Evolutionary conservation across 2,113 vertebrate genomes (phyloP).

Genomic region (Tonatia bakeri): DNA sequence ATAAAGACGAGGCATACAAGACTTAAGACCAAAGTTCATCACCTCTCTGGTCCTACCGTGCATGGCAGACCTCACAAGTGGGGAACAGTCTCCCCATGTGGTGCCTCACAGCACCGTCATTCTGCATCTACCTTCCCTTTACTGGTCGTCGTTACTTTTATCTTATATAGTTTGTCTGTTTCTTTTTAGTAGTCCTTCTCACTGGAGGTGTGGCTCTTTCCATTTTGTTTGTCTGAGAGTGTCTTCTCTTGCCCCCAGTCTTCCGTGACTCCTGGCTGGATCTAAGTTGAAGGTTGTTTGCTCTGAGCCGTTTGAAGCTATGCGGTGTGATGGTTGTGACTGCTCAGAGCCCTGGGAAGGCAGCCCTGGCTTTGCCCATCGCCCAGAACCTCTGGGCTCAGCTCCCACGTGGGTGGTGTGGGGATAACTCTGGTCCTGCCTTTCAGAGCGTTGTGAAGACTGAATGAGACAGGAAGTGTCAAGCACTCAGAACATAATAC

Average conservation of each 20-base stretch:
- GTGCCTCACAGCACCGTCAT: accelerated
- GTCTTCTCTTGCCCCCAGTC: neutral
- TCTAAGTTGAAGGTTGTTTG: neutral
- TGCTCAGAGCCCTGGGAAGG: neutral
- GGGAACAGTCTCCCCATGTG: neutral
- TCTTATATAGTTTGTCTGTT: neutral
- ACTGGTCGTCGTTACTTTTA: neutral
- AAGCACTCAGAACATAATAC: neutral
- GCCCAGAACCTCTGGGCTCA: neutral
- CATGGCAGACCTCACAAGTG: neutral
- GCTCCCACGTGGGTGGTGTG: accelerated
- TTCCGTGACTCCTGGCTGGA: neutral
- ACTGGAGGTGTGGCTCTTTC: neutral
- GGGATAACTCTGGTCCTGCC: neutral
- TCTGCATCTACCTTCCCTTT: neutral
- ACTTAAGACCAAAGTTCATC: neutral
- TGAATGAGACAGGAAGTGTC: neutral
- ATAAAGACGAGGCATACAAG: neutral
- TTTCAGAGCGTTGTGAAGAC: neutral
- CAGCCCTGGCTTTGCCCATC: neutral
- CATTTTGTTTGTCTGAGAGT: neutral
- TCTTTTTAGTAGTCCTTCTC: neutral
- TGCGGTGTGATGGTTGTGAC: no score
- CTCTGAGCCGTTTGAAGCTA: neutral
- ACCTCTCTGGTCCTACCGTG: no score